These are phyloP conservation scores for Lucifuga dentata DNA, from an alignment of 2,113 vertebrate genomes.

Conservation along the genomic window DNA sequence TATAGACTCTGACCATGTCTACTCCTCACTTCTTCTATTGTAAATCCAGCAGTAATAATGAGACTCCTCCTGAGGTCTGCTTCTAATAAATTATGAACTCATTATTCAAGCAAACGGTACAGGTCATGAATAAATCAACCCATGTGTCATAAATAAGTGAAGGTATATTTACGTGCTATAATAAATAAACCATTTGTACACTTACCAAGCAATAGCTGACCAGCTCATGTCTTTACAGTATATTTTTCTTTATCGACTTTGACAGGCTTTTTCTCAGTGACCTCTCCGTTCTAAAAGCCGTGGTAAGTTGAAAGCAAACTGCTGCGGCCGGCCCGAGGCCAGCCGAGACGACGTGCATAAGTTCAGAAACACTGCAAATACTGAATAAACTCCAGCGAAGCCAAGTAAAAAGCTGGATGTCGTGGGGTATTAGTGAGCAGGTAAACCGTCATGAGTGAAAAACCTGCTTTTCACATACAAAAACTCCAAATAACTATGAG, in stretches of 20 bases:
- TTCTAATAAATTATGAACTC: slow-evolving; percentile 56
- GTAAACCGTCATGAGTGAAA: no score
- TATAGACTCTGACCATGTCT: slow-evolving; percentile 48
- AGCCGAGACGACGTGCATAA: background rate
- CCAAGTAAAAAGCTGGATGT: no score
- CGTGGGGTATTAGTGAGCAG: no score
- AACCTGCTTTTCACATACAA: no score
- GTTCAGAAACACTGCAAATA: no score
- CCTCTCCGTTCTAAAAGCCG: slow-evolving; percentile 7
- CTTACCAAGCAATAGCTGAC: slow-evolving; percentile 24
- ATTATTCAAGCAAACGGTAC: slow-evolving; percentile 55
- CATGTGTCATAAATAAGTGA: slow-evolving; percentile 64
- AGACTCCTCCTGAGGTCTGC: slow-evolving; percentile 37
- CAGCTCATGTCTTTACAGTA: slow-evolving; percentile 13
- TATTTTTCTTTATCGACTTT: slow-evolving; percentile 23
- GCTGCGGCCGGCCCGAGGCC: background rate
- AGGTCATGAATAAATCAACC: slow-evolving; percentile 56
- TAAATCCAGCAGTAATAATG: slow-evolving; percentile 45
- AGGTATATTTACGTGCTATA: slow-evolving; percentile 58
- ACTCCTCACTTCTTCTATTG: slow-evolving; percentile 16
- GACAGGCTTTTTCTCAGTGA: slow-evolving; percentile 20
- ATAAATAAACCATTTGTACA: slow-evolving; percentile 71
- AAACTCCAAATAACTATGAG: no score
- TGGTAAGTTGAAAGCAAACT: slow-evolving; percentile 1
- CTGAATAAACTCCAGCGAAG: no score